Percentiles rank a stretch among this genome's conserved stretches.
These are phyloP conservation scores for Oryzias melastigma DNA, from an alignment of 2,113 vertebrate species.

Conservation along the genomic window DNA sequence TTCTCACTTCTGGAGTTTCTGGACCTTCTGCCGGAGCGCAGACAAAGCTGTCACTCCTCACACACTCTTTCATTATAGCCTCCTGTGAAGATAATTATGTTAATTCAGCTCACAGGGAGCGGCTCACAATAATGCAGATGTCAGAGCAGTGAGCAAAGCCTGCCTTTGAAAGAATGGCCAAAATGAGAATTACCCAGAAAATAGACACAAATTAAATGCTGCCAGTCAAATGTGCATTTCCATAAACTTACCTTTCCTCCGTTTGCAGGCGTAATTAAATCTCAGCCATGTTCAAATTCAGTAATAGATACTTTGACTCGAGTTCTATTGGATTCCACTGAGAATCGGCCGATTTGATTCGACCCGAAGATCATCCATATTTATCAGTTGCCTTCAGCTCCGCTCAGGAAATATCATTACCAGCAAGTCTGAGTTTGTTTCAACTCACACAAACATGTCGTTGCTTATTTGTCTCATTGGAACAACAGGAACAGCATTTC, in stretches of 20 bases:
- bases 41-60: constrained; percentile 25
- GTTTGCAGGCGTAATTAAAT: neutral
- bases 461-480: neutral
- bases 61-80: neutral
- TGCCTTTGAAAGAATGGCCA: no score
- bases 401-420: neutral
- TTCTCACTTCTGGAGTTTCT: constrained; percentile 17
- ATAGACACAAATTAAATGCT: neutral
- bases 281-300: neutral
- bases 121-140: neutral
- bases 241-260: neutral
- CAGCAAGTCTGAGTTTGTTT: neutral
- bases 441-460: neutral
- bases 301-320: neutral
- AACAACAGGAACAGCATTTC: neutral
- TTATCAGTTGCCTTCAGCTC: neutral
- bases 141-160: no score
- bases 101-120: neutral
- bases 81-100: neutral
- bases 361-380: neutral
- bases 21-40: constrained; percentile 22
- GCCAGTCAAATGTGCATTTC: constrained; percentile 7
- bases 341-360: neutral
- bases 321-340: neutral
- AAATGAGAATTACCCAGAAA: no score